A percentile compares a stretch with the other conserved stretches of the same genome.
Evolutionary conservation across 2,888 invertebrate genomes (phyloP).

Genomic region (Yponomeuta malinellus): DNA sequence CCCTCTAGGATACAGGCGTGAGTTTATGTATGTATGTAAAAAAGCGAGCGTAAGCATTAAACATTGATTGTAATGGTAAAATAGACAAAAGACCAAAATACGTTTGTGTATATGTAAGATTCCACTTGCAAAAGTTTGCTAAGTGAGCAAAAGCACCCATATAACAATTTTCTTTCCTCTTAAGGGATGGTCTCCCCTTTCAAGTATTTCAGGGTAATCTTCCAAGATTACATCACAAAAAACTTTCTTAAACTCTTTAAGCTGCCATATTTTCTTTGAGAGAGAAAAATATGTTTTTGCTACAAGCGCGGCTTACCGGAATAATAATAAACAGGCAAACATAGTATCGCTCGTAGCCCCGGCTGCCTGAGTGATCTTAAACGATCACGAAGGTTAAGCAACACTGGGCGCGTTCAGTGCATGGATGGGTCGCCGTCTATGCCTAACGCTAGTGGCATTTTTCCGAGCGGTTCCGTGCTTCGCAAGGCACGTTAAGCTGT

Average conservation of each 20-base stretch:
- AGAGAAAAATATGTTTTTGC: conserved; percentile 51
- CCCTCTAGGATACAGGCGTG: too few species aligned
- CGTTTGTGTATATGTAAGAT: neutral
- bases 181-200: conserved; percentile 34
- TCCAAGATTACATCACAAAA: conserved; percentile 58
- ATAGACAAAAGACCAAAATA: neutral
- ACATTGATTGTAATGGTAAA: neutral
- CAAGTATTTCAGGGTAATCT: conserved; percentile 65
- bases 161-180: conserved; percentile 42
- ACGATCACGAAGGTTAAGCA: too few species aligned
- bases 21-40: too few species aligned
- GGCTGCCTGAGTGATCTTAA: too few species aligned
- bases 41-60: neutral
- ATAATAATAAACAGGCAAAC: conserved; percentile 55
- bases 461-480: too few species aligned
- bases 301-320: conserved; percentile 32
- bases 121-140: neutral
- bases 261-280: conserved; percentile 59
- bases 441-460: too few species aligned
- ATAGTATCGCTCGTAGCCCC: too few species aligned
- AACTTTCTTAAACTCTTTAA: conserved; percentile 53
- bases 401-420: too few species aligned
- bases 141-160: conserved; percentile 39
- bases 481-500: too few species aligned
- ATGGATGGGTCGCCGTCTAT: too few species aligned